Percentiles rank a stretch among this genome's conserved stretches.
Evolutionary conservation across 2,797 vertebrate genomes (phyloP).

Genomic region (Bucorvus abyssinicus): DNA sequence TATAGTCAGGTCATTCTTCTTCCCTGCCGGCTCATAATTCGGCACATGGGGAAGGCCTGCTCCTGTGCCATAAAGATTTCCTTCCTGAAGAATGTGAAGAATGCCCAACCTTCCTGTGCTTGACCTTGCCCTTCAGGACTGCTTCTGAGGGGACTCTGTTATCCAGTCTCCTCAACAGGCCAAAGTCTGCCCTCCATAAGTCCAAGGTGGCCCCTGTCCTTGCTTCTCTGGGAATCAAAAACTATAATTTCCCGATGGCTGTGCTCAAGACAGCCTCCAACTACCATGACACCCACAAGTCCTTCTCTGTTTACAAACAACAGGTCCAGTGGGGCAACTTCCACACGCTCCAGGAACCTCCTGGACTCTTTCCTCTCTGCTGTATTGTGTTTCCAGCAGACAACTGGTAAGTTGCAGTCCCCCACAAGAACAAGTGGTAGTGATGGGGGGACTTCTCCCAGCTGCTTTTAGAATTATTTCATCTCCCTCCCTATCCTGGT

Average conservation of each 20-base stretch:
- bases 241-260: background rate
- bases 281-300: background rate
- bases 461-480: background rate
- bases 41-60: fast-evolving
- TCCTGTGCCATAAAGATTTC: background rate
- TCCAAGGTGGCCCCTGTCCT: background rate
- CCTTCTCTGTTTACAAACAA: background rate
- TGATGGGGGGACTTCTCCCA: background rate
- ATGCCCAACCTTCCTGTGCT: background rate
- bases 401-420: background rate
- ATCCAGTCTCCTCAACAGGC: background rate
- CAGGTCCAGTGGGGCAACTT: background rate
- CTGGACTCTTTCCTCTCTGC: background rate
- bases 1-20: background rate
- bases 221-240: background rate
- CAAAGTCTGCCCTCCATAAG: background rate
- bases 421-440: background rate
- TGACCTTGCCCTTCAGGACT: background rate
- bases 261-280: background rate
- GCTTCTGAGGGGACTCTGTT: background rate
- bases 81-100: background rate
- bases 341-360: background rate
- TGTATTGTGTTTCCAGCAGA: too few relatives aligned
- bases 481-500: background rate
- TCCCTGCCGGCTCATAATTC: background rate